phyloP scores from a whole-genome alignment of 2,113 vertebrate species.

The Oryzias woworae region DNA sequence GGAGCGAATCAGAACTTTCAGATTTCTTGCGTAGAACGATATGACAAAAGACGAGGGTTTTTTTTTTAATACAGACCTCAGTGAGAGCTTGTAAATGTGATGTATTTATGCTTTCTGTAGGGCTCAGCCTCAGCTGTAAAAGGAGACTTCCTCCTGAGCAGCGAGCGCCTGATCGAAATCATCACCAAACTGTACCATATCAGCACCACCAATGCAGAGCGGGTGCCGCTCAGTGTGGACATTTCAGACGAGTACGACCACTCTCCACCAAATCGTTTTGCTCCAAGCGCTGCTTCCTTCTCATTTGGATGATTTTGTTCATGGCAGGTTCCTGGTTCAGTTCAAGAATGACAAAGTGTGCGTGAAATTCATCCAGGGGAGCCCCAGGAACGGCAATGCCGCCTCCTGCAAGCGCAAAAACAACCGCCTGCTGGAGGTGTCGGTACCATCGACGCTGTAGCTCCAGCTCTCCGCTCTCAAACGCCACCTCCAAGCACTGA shows the following conservation, averaged over 20 bases:
- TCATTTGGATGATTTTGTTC: neutral
- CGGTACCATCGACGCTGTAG: constrained; percentile 82
- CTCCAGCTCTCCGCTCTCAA: neutral
- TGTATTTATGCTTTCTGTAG: constrained; percentile 57
- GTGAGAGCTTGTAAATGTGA: too few species aligned
- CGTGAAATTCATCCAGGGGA: constrained; percentile 92
- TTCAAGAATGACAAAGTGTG: constrained; percentile 98
- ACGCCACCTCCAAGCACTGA: constrained; percentile 48
- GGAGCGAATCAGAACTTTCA: too few species aligned
- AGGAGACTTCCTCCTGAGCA: constrained; percentile 97
- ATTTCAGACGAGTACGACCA: constrained; percentile 93
- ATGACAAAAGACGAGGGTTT: too few species aligned
- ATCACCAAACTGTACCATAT: constrained; percentile 94
- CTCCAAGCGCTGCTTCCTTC: fast-evolving
- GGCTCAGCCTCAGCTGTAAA: constrained; percentile 90
- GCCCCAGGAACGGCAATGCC: constrained; percentile 87
- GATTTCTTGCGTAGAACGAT: too few species aligned
- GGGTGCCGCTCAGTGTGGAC: constrained; percentile 88
- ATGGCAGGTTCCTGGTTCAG: constrained; percentile 93
- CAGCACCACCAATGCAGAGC: constrained; percentile 80
- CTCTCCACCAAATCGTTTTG: neutral
- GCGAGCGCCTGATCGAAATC: constrained; percentile 94
- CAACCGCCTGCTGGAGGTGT: constrained; percentile 96
- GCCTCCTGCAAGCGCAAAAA: constrained; percentile 96
- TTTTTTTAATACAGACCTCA: too few species aligned